These are phyloP conservation scores for Struthidea cinerea DNA, from an alignment of 2,113 vertebrate genomes.

Conservation along the genomic window DNA sequence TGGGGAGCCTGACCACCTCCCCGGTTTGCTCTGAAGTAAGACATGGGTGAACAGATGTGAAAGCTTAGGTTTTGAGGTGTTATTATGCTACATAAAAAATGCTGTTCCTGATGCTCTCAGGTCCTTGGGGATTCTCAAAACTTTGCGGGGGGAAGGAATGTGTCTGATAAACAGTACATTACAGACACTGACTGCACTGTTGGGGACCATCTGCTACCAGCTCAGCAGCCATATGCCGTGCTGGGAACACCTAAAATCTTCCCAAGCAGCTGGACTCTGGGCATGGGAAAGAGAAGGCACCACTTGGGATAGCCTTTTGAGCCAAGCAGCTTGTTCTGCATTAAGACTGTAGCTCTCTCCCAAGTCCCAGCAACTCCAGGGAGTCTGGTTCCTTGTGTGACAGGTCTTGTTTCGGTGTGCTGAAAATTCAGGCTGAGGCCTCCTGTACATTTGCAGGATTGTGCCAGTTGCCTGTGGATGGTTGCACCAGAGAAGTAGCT, in stretches of 20 bases:
- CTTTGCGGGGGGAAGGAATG: rapidly evolving
- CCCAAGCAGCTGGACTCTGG: background rate
- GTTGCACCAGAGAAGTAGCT: background rate
- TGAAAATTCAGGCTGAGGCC: background rate
- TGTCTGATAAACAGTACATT: background rate
- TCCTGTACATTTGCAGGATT: background rate
- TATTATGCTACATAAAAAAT: background rate
- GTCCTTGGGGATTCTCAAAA: background rate
- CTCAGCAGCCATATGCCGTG: background rate
- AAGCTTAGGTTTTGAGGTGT: background rate
- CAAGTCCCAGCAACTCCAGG: background rate
- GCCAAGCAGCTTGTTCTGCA: background rate
- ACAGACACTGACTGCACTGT: background rate
- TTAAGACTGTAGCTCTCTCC: background rate
- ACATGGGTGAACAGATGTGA: background rate
- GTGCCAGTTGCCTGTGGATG: background rate
- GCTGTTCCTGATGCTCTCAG: background rate
- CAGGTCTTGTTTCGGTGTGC: background rate
- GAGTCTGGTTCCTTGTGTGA: background rate
- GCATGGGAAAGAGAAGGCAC: background rate
- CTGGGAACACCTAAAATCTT: background rate
- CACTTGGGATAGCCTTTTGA: background rate
- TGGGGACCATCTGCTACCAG: background rate
- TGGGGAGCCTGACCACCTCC: background rate
- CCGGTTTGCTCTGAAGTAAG: background rate